phyloP scores from a whole-genome alignment of 2,888 invertebrate genomes.

The Pherbina coryleti region DNA sequence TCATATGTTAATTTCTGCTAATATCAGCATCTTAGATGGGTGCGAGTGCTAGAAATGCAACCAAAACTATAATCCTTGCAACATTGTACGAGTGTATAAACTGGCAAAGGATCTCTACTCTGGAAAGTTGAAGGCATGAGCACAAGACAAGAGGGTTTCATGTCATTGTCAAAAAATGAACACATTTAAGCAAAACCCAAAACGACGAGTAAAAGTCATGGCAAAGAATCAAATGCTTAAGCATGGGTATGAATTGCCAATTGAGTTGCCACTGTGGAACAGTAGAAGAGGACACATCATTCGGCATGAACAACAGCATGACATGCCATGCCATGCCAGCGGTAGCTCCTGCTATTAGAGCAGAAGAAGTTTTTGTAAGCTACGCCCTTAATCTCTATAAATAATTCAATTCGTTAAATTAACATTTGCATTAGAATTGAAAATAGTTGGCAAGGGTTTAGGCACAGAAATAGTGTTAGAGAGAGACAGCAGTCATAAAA shows the following conservation, averaged over 20 bases:
- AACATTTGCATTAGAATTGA: conserved; percentile 31
- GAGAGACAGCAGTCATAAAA: neutral
- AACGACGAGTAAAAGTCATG: conserved; percentile 7
- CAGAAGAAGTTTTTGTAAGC: neutral
- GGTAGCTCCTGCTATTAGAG: neutral
- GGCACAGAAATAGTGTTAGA: neutral
- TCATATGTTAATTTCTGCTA: conserved; percentile 2
- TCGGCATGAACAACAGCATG: neutral
- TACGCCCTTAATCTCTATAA: conserved; percentile 29
- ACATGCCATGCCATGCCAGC: neutral
- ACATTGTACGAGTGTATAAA: no score
- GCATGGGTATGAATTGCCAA: neutral
- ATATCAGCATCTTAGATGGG: no score
- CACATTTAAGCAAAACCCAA: neutral
- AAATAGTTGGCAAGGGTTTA: conserved; percentile 9
- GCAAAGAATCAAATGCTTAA: conserved; percentile 4
- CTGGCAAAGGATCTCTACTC: neutral
- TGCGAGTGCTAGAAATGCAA: neutral
- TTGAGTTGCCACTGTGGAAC: neutral
- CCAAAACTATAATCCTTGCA: neutral
- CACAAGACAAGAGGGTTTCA: neutral
- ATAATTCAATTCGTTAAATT: conserved; percentile 32
- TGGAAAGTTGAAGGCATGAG: neutral
- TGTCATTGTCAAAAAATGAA: neutral
- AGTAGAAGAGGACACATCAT: neutral